phyloP scores from a whole-genome alignment of 2,888 invertebrate species.

The Belgica antarctica region DNA sequence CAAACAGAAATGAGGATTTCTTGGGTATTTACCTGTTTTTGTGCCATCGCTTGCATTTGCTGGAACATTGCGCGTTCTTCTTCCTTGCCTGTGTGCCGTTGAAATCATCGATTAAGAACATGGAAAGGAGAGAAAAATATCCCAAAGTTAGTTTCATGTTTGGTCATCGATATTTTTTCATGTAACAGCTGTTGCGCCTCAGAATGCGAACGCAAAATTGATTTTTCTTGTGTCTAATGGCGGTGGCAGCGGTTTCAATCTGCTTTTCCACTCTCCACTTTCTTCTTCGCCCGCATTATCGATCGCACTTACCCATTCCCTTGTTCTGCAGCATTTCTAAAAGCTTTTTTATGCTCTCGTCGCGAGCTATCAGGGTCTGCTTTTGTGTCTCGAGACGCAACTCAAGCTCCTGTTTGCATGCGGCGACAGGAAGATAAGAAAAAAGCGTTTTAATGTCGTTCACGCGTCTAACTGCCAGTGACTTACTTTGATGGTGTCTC shows the following conservation, averaged over 20 bases:
- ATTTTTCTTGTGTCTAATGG: conserved; percentile 1
- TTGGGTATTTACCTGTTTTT: conserved; percentile 76
- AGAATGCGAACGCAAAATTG: not conserved
- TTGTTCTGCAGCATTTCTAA: conserved; percentile 98
- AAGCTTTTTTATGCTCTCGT: conserved; percentile 97
- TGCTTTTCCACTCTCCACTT: not conserved
- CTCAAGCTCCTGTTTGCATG: conserved; percentile 74
- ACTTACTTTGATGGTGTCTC: conserved; percentile 86
- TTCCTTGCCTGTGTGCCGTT: conserved; percentile 74
- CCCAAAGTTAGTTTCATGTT: not conserved
- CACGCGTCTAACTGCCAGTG: not conserved
- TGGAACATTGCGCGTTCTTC: conserved; percentile 95
- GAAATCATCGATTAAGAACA: not conserved
- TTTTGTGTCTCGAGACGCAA: conserved; percentile 96
- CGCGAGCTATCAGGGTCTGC: conserved; percentile 92
- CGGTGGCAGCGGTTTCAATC: not conserved
- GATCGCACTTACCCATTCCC: conserved; percentile 78
- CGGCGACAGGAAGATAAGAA: conserved; percentile 47
- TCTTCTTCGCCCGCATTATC: not conserved
- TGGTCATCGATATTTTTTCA: no score
- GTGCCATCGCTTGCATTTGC: conserved; percentile 95
- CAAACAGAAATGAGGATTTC: not conserved
- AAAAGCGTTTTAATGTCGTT: not conserved
- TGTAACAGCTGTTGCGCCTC: conserved; percentile 13
- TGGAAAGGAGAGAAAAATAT: not conserved